Percentiles rank a stretch among this genome's conserved stretches.
phyloP scores from a whole-genome alignment of 2,797 vertebrate genomes.

The Squalus acanthias region DNA sequence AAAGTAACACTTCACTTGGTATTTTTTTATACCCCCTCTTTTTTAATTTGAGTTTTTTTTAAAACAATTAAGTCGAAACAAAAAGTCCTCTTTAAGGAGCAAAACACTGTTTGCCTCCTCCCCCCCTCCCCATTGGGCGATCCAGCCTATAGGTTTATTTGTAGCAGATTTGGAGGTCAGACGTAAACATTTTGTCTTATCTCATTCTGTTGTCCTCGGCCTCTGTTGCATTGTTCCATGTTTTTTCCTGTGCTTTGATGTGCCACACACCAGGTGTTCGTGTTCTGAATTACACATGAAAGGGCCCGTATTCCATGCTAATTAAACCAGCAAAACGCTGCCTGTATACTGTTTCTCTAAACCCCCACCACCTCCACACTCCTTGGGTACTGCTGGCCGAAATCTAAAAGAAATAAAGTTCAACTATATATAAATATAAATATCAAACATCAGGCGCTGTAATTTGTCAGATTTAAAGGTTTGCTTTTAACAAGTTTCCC shows the following conservation, averaged over 20 bases:
- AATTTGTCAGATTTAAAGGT: background rate
- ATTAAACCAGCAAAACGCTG: slow-evolving; percentile 71
- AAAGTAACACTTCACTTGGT: slow-evolving; percentile 30
- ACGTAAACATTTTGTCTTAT: slow-evolving; percentile 57
- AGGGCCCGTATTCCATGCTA: slow-evolving; percentile 66
- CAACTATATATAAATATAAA: background rate
- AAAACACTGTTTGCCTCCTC: background rate
- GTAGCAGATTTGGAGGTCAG: slow-evolving; percentile 65
- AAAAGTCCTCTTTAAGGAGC: slow-evolving; percentile 46
- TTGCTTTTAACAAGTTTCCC: background rate
- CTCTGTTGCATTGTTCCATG: slow-evolving; percentile 63
- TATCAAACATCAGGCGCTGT: background rate
- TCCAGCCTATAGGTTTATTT: slow-evolving; percentile 56
- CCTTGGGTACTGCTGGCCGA: background rate
- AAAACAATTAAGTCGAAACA: slow-evolving; percentile 64
- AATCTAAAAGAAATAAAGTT: background rate
- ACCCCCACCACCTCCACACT: background rate
- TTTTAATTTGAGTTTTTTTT: slow-evolving; percentile 63
- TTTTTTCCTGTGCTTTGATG: slow-evolving; percentile 63
- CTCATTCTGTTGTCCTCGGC: slow-evolving; percentile 57
- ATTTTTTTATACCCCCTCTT: slow-evolving; percentile 50
- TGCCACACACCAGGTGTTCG: slow-evolving; percentile 68
- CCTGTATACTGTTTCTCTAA: slow-evolving; percentile 42
- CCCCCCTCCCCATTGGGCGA: slow-evolving; percentile 42
- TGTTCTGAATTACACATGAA: slow-evolving; percentile 78